Evolutionary conservation across 2,797 vertebrate genomes (phyloP), one percentile per base, ranked within the genome.

Genomic region (Sebastes minor): DNA sequence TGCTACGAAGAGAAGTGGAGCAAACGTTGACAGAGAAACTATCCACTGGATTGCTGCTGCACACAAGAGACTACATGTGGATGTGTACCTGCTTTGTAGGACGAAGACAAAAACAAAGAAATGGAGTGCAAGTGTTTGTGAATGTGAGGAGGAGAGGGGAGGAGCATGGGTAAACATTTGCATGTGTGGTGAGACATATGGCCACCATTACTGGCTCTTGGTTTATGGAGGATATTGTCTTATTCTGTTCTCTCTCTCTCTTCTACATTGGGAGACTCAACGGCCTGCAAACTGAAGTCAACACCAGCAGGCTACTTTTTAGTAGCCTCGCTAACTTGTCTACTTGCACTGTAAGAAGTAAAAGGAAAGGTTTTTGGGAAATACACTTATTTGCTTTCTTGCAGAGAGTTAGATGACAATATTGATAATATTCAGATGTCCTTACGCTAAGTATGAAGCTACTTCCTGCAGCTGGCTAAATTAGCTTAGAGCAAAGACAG

Each of bases 111-210:
- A 82, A 76, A 78, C 32, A 84, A 72, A 74, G 71, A 80, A 80
- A 80, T 56, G 27, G 35, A 65, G 55, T 18, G 27, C 46, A 71
- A 81, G 80, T 71, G 78, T 82, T 74, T 80, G 76, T 32, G 38
- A 83, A 73, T 77, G 80, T 76, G 83, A 84, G 57, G 76, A 35
- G 33, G 77, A 72, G 56, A 80, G 49, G 68, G 74, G 76, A 83
- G 84, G 78, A 81, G 67, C 38, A 1, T 68, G 60, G 72, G 82
- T 93, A 94, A 94, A 87, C 85, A 93, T 90, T 90, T 86, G 82
- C 93, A 93, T 92, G 89, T 93, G 92, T 94, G 86, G 71, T 18
- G 71, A 87, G 88, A 92, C 93, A 94, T 92, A 87, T 93, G 92
- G 92, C 75, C 90, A 86, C 77, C 78, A 93, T 95, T 94, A 93